Base-by-base conservation (phyloP, 2,888 invertebrate genomes). In the Phyllotreta cruciferae region DNA sequence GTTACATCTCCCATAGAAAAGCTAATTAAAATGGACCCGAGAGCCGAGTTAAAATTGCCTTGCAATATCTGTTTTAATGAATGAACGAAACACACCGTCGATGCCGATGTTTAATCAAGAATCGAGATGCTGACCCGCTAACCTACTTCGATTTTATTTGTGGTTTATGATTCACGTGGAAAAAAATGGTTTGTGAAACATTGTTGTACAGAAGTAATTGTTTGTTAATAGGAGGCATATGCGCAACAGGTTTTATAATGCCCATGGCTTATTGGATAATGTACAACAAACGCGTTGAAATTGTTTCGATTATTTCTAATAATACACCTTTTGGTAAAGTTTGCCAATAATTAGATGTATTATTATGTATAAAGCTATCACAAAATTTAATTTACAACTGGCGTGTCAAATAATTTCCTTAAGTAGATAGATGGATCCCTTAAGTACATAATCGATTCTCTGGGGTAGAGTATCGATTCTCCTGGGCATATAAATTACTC, bases 121-220 rank as follows among this genome's bases (percentile, higher is more conserved):
- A 49, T 49, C 49, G 49, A 49, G 35, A 49, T 49, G 47, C 1
- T 35, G 49, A 49, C 49, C 49, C 35, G n/a, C 35, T 49, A 35
- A 49, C 49, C 49, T 49, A 49, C 49, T 49, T 49, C 7, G n/a
- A 49, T 49, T 49, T 35, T 44, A 6, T 49, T 49, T 49, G 49
- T 35, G 49, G 34, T 49, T 35, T 49, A 49, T 11, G 49, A 49
- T 49, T 49, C 49, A 35, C 49, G 49, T 35, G 49, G 7, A 14
- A 47, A 44, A 44, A 49, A 34, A 49, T 35, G 6, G 49, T 49
- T 49, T 49, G 35, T 49, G 49, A 49, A 49, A 49, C 35, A 49
- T 35, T 35, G 49, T 49, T 49, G 34, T 44, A 13, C 14, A 6
- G 44, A 13, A 34, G 47, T 47, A 47, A 47, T 49, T 49, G 35